Evolutionary conservation across 2,888 invertebrate genomes (phyloP).

Genomic region (Mellilla xanthometata): DNA sequence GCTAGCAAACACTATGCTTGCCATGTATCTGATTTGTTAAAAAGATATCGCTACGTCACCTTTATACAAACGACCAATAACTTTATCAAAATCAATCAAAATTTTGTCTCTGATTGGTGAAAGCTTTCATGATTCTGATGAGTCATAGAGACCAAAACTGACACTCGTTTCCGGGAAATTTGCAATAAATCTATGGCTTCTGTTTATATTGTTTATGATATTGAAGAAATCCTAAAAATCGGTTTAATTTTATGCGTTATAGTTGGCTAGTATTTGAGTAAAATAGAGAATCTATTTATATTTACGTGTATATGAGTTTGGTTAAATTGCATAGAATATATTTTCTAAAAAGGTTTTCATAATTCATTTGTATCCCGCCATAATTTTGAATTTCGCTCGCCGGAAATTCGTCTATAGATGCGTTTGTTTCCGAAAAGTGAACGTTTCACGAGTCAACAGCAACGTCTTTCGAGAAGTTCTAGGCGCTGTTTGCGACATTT

Average conservation of each 20-base stretch:
- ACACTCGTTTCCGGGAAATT: slow-evolving; percentile 80
- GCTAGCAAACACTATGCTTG: slow-evolving; percentile 4
- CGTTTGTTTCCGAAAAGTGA: slow-evolving; percentile 83
- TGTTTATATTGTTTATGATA: slow-evolving; percentile 57
- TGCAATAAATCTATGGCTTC: slow-evolving; percentile 58
- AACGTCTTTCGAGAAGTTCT: slow-evolving; percentile 82
- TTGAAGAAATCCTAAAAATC: slow-evolving; percentile 30
- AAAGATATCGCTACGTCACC: background rate
- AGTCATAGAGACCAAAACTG: slow-evolving; percentile 75
- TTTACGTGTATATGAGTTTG: too few species aligned
- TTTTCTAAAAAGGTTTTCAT: slow-evolving; percentile 5
- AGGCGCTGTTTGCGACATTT: slow-evolving; percentile 82
- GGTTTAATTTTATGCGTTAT: slow-evolving; percentile 16
- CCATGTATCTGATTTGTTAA: slow-evolving; percentile 7
- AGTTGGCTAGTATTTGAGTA: background rate
- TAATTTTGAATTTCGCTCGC: slow-evolving; percentile 72
- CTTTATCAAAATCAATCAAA: slow-evolving; percentile 7
- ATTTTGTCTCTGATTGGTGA: slow-evolving; percentile 9
- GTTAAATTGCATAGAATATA: too few species aligned
- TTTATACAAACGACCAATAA: slow-evolving; percentile 23
- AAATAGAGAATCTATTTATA: too few species aligned
- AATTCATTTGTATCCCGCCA: slow-evolving; percentile 57
- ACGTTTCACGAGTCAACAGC: slow-evolving; percentile 84
- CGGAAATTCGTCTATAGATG: slow-evolving; percentile 81
- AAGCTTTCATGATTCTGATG: slow-evolving; percentile 57